These are phyloP conservation scores for Orchesellides sinensis DNA, from an alignment of 2,888 invertebrate species.

Conservation along the genomic window DNA sequence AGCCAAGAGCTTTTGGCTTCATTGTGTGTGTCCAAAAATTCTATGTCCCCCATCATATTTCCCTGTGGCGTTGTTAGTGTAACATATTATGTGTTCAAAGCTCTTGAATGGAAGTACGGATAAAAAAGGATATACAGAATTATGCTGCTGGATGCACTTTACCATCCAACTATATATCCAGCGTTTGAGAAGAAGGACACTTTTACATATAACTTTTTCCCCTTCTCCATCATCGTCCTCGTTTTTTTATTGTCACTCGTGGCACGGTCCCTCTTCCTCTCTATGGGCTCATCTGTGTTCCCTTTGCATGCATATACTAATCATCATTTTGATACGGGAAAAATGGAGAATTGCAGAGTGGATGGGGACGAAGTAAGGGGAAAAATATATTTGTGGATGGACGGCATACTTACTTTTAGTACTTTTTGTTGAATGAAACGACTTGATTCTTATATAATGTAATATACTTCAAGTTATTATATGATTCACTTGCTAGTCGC, in stretches of 20 bases:
- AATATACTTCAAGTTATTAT: no score
- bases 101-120: slow-evolving; percentile 7
- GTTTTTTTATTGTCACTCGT: no score
- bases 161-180: background rate
- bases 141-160: background rate
- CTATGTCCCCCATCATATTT: background rate
- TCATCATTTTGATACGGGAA: slow-evolving; percentile 15
- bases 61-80: slow-evolving; percentile 17
- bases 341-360: no score
- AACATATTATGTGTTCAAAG: no score
- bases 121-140: slow-evolving; percentile 2
- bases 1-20: no score
- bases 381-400: no score
- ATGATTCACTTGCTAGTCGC: no score
- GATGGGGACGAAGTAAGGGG: no score
- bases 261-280: background rate
- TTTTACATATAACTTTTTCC: background rate
- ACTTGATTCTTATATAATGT: no score
- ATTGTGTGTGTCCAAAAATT: slow-evolving; percentile 17
- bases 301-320: background rate
- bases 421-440: no score
- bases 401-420: no score
- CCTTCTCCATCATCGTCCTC: background rate
- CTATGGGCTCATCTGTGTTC: background rate
- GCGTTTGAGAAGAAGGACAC: background rate